These are phyloP conservation scores for Melanaphis sacchari DNA, from an alignment of 1,140 invertebrate species.

Conservation along the genomic window DNA sequence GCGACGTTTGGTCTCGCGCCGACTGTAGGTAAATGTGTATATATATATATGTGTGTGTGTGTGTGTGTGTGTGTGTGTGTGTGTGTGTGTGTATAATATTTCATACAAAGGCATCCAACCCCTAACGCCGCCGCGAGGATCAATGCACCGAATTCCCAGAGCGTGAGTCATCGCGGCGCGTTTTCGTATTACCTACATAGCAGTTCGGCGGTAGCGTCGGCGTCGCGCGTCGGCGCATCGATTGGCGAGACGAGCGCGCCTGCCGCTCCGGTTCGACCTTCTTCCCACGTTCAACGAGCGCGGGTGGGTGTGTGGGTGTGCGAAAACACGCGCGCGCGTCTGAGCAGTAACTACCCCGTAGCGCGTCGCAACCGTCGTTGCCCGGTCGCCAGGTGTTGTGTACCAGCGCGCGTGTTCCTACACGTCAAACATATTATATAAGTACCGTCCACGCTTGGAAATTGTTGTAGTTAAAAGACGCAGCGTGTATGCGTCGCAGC, in stretches of 20 bases:
- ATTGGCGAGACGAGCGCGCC: constrained; percentile 50
- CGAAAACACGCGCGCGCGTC: background rate
- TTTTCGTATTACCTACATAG: background rate
- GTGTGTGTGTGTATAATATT: background rate
- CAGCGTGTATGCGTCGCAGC: background rate
- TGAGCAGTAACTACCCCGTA: constrained; percentile 18
- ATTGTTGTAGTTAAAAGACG: background rate
- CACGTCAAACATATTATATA: background rate
- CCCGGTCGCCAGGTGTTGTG: constrained; percentile 11
- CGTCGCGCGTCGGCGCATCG: constrained; percentile 29
- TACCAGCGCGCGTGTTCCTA: background rate
- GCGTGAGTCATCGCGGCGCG: constrained; percentile 46
- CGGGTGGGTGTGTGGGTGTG: background rate
- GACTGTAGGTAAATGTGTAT: background rate
- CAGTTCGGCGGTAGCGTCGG: background rate
- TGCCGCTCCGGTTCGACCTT: constrained; percentile 31
- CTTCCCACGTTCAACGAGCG: background rate
- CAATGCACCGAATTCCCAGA: constrained; percentile 43
- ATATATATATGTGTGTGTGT: background rate
- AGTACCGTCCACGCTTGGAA: background rate
- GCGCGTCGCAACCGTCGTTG: background rate
- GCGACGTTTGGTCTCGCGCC: background rate
- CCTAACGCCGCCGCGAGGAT: constrained; percentile 11
- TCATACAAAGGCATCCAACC: background rate
- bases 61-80: background rate